Percentiles rank a stretch among this genome's conserved stretches.
These are phyloP conservation scores for Tapirus terrestris DNA, from an alignment of 2,113 vertebrate genomes.

Conservation along the genomic window DNA sequence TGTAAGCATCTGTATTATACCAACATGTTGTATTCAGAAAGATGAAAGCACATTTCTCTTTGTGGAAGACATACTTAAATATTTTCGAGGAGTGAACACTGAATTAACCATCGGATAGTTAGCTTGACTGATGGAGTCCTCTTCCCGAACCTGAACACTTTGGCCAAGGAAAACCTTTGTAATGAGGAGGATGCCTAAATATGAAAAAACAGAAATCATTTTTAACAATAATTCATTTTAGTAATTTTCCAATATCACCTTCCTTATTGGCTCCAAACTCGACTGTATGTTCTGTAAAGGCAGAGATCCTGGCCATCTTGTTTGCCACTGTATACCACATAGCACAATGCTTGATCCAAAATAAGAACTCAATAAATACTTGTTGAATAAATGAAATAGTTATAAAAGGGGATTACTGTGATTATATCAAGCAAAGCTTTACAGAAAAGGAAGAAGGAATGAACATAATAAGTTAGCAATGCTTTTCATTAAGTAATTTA, in stretches of 20 bases:
- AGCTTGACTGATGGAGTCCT: constrained; percentile 77
- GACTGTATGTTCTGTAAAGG: not conserved
- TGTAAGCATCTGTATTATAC: not conserved
- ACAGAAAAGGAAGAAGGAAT: not conserved
- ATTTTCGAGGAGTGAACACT: constrained; percentile 85
- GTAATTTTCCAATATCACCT: not conserved
- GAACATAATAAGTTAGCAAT: not conserved
- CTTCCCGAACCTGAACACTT: constrained; percentile 81
- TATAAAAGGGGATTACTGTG: not conserved
- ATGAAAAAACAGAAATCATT: constrained; percentile 41
- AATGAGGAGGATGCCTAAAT: constrained; percentile 88
- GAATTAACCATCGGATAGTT: constrained; percentile 87
- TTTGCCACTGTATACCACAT: not conserved
- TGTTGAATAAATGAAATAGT: constrained; percentile 1
- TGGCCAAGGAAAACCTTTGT: constrained; percentile 90
- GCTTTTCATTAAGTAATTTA: not conserved
- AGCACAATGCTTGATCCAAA: not conserved
- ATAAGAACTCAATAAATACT: not conserved
- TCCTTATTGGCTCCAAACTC: not conserved
- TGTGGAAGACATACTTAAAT: constrained; percentile 72
- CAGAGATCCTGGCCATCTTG: not conserved
- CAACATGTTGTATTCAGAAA: constrained; percentile 1
- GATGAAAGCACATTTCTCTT: constrained; percentile 10
- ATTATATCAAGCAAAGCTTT: constrained; percentile 22
- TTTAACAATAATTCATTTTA: constrained; percentile 27